Evolutionary conservation across 2,113 vertebrate genomes (phyloP).

Genomic region (Delphinus delphis): DNA sequence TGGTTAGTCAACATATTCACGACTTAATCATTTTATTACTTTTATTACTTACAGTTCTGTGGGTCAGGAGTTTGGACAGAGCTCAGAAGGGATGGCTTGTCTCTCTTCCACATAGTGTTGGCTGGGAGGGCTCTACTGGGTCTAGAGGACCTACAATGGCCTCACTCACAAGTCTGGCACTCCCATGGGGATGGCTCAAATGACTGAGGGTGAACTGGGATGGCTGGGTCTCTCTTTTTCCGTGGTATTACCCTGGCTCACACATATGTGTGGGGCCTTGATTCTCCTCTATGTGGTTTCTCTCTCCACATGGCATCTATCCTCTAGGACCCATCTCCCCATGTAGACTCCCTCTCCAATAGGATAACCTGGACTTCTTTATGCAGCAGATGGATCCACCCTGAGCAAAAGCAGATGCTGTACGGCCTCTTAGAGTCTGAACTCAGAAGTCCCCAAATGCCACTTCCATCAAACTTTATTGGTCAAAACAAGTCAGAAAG

Average conservation of each 20-base stretch:
- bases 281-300: not conserved
- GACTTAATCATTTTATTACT: not conserved
- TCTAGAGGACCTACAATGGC: not conserved
- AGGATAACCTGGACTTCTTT: not conserved
- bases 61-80: not conserved
- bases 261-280: not conserved
- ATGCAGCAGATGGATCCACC: not conserved
- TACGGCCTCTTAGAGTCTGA: not conserved
- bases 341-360: not conserved
- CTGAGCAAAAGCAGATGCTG: not conserved
- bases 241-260: not conserved
- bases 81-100: not conserved
- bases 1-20: not conserved
- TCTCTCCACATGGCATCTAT: not conserved
- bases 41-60: not conserved
- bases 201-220: not conserved
- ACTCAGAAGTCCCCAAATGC: not conserved
- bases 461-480: not conserved
- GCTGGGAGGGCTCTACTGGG: not conserved
- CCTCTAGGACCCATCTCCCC: not conserved
- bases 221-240: not conserved
- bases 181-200: not conserved
- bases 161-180: not conserved
- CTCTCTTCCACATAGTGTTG: not conserved
- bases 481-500: not conserved